These are phyloP conservation scores for Oenanthe melanoleuca DNA, from an alignment of 2,113 vertebrate species.

Conservation along the genomic window DNA sequence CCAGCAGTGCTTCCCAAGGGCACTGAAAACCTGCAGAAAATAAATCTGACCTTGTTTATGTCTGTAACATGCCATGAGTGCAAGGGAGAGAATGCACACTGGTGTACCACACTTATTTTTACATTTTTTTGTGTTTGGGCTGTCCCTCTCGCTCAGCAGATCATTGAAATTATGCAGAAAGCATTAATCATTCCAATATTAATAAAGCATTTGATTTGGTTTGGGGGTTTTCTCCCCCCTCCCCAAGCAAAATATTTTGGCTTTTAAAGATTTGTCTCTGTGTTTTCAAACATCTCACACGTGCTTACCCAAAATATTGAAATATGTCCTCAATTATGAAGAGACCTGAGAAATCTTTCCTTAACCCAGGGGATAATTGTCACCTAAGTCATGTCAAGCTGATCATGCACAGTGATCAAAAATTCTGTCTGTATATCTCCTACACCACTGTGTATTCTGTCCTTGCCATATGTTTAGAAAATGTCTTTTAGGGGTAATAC, in stretches of 20 bases:
- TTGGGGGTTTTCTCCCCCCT: accelerated
- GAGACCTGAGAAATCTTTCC: not conserved
- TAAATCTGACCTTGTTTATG: not conserved
- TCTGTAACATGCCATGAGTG: not conserved
- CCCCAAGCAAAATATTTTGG: not conserved
- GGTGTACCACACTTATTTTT: not conserved
- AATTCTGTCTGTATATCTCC: not conserved
- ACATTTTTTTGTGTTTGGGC: not conserved
- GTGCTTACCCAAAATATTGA: not conserved
- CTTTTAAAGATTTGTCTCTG: not conserved
- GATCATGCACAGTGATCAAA: not conserved
- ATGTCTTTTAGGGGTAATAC: not conserved
- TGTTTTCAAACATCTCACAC: not conserved
- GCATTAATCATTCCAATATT: not conserved
- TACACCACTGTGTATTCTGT: conserved; percentile 58
- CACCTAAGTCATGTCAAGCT: not conserved
- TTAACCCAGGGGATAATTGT: not conserved
- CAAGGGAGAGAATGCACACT: conserved; percentile 16
- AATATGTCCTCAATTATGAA: not conserved
- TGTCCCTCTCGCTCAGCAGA: not conserved
- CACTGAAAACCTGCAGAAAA: conserved; percentile 48
- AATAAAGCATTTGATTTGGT: not conserved
- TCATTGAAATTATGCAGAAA: not conserved
- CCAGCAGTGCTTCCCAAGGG: conserved; percentile 31
- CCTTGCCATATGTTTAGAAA: not conserved